Percentiles rank a stretch among this genome's conserved stretches.
Evolutionary conservation across 2,113 vertebrate species (phyloP).

Genomic region (Cochlearius cochlearius): DNA sequence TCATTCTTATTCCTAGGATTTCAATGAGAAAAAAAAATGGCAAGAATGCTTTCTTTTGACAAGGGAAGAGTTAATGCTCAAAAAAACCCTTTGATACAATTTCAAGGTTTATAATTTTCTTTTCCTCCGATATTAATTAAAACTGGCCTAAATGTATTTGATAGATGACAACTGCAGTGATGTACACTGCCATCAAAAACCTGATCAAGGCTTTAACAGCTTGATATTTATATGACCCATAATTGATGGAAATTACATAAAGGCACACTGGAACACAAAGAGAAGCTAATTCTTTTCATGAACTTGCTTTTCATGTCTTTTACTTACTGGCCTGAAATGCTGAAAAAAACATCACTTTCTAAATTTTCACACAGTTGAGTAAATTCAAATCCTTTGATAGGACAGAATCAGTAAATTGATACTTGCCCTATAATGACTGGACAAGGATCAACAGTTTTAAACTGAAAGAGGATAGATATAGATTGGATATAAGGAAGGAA

Average conservation of each 20-base stretch:
- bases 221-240: neutral
- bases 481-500: neutral
- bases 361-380: neutral
- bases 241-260: neutral
- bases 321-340: neutral
- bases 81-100: neutral
- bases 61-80: neutral
- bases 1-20: neutral
- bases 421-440: neutral
- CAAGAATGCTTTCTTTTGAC: neutral
- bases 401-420: neutral
- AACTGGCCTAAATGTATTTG: neutral
- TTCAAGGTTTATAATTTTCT: neutral
- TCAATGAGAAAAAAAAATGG: neutral
- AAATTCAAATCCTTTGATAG: neutral
- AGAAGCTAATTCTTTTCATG: neutral
- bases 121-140: neutral
- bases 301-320: neutral
- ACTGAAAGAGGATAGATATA: neutral
- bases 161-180: neutral
- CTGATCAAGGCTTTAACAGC: neutral
- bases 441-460: neutral
- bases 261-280: neutral
- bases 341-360: neutral
- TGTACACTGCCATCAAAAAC: neutral